Evolutionary conservation across 2,113 vertebrate genomes (phyloP).

Genomic region (Chaetura pelagica): DNA sequence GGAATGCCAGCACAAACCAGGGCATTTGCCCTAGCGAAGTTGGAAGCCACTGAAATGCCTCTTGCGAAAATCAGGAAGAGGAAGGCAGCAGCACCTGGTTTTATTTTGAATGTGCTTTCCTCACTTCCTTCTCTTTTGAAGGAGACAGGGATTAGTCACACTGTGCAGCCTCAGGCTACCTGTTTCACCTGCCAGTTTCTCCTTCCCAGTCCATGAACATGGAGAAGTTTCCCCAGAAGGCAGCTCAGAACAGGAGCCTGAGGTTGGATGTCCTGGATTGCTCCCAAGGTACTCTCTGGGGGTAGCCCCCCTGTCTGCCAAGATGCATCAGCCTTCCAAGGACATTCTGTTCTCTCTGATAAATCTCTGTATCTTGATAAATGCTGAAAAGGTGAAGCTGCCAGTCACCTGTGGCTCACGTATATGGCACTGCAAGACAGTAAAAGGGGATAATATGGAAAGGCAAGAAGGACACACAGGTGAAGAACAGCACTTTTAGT

Average conservation of each 20-base stretch:
- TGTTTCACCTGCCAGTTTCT: background rate
- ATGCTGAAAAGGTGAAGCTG: background rate
- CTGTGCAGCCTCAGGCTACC: background rate
- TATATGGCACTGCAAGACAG: background rate
- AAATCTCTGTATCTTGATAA: background rate
- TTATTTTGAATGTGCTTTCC: background rate
- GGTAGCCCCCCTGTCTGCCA: background rate
- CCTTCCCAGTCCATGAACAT: background rate
- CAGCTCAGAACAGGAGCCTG: background rate
- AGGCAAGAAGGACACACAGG: background rate
- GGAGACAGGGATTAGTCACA: background rate
- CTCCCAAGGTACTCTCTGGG: background rate
- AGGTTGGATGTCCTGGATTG: background rate
- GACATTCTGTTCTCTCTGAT: background rate
- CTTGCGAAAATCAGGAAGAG: background rate
- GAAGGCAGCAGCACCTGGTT: background rate
- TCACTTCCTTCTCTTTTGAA: background rate
- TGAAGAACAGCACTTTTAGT: background rate
- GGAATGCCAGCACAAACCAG: background rate
- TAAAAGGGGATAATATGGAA: background rate
- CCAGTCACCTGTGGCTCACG: background rate
- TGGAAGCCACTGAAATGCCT: background rate
- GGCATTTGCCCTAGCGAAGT: background rate
- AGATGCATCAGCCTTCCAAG: background rate
- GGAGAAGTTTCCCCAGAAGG: background rate